phyloP scores from a whole-genome alignment of 2,888 invertebrate species.

The Lypha dubia region DNA sequence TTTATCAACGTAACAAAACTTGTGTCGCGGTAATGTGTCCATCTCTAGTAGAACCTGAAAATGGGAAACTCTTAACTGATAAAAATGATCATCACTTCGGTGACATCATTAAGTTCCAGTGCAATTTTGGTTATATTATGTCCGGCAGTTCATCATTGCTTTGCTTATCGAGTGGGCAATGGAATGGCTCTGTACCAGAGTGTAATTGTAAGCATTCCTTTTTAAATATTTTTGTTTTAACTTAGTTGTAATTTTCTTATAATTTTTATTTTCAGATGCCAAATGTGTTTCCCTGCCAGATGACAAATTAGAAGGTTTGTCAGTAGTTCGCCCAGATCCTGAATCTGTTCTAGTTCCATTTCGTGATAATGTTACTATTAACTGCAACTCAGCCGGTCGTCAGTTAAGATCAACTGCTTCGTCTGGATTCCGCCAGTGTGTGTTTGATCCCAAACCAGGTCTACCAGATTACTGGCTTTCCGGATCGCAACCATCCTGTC shows the following conservation, averaged over 20 bases:
- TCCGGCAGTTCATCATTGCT: conserved; percentile 92
- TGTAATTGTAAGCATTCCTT: conserved; percentile 91
- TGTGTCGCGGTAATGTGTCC: conserved; percentile 97
- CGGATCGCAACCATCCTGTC: conserved; percentile 93
- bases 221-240: neutral
- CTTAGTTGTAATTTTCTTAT: neutral
- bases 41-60: conserved; percentile 89
- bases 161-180: conserved; percentile 94
- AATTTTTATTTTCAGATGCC: conserved; percentile 86
- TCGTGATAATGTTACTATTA: conserved; percentile 94
- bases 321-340: conserved; percentile 90
- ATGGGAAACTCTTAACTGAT: conserved; percentile 92
- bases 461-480: conserved; percentile 96
- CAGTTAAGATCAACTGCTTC: conserved; percentile 91
- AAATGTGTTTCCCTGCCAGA: conserved; percentile 95
- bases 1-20: conserved; percentile 95
- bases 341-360: conserved; percentile 94
- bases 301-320: conserved; percentile 93
- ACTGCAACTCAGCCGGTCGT: conserved; percentile 91
- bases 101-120: conserved; percentile 95
- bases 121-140: conserved; percentile 97
- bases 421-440: conserved; percentile 95
- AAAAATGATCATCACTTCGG: conserved; percentile 94
- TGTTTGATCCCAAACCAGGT: conserved; percentile 96
- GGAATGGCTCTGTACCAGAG: conserved; percentile 97